These are phyloP conservation scores for Poecilia velifera DNA, from an alignment of 2,797 vertebrate genomes.

Conservation along the genomic window DNA sequence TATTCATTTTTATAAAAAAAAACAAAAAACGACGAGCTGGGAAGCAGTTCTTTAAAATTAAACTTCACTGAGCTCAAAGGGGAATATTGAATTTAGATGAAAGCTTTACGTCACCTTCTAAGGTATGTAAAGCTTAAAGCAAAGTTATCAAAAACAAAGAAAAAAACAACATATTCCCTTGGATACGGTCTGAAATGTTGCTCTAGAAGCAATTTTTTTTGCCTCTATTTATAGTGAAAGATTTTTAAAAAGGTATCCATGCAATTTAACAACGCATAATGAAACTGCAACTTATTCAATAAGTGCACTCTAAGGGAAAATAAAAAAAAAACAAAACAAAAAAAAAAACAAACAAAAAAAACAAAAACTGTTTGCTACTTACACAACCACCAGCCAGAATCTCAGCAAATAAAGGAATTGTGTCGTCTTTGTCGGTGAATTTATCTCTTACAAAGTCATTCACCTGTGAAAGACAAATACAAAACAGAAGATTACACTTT, in stretches of 20 bases:
- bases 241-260: constrained; percentile 8
- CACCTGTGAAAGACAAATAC: constrained; percentile 79
- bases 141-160: constrained; percentile 20
- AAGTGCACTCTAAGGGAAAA: neutral
- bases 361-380: constrained; percentile 73
- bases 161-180: constrained; percentile 42
- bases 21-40: neutral
- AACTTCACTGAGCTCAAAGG: constrained; percentile 15
- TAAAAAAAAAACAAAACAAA: no score
- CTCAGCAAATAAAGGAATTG: constrained; percentile 90
- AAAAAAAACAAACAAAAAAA: neutral
- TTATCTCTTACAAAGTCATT: constrained; percentile 98
- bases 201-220: constrained; percentile 14
- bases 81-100: constrained; percentile 35
- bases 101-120: constrained; percentile 46
- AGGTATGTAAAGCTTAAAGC: constrained; percentile 48
- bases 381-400: constrained; percentile 94
- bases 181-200: constrained; percentile 17
- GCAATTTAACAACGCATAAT: constrained; percentile 10
- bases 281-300: constrained; percentile 5
- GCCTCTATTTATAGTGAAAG: constrained; percentile 19
- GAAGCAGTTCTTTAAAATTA: constrained; percentile 25
- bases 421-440: constrained; percentile 87
- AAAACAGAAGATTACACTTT: neutral
- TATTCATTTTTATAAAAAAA: neutral